Conservation (phyloP, 2,113 vertebrate genomes). For the Aphyosemion australe region DNA sequence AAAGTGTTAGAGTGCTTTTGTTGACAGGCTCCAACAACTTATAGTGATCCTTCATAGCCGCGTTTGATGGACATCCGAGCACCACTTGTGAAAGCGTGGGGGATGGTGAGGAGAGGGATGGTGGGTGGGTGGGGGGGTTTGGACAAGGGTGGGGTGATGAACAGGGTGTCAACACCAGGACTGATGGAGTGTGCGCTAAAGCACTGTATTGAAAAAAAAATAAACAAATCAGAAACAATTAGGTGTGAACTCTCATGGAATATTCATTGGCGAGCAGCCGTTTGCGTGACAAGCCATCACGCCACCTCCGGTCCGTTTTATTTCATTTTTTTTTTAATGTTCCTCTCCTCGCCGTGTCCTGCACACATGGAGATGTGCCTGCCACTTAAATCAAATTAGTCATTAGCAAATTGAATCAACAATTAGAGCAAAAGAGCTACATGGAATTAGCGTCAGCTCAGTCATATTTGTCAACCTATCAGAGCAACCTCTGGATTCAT, state of each 20-base stretch:
- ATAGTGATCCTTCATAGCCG: conserved; percentile 55
- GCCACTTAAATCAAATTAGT: conserved; percentile 90
- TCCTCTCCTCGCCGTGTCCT: conserved; percentile 66
- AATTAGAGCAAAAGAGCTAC: conserved; percentile 86
- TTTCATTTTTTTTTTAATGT: conserved; percentile 20
- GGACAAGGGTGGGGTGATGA: conserved; percentile 13
- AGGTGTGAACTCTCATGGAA: conserved; percentile 83
- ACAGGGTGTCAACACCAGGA: conserved; percentile 61
- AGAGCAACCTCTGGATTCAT: conserved; percentile 75
- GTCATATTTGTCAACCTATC: conserved; percentile 78
- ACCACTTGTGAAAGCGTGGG: conserved; percentile 69
- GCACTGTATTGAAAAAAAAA: conserved; percentile 75
- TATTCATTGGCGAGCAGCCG: conserved; percentile 79
- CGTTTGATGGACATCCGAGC: conserved; percentile 71
- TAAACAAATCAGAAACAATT: conserved; percentile 85
- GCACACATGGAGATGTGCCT: conserved; percentile 75
- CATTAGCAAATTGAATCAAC: conserved; percentile 87
- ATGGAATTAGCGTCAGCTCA: conserved; percentile 85
- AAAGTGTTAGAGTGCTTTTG: conserved; percentile 55
- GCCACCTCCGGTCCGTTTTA: conserved; percentile 65
- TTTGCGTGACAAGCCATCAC: conserved; percentile 79
- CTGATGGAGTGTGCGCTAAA: conserved; percentile 72
- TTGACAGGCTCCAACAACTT: conserved; percentile 69
- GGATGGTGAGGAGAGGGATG: conserved; percentile 41
- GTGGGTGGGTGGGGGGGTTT: background rate